Evolutionary conservation across 2,797 vertebrate species (phyloP), one percentile per base, ranked within the genome.

Genomic region (Aphelocoma californica): DNA sequence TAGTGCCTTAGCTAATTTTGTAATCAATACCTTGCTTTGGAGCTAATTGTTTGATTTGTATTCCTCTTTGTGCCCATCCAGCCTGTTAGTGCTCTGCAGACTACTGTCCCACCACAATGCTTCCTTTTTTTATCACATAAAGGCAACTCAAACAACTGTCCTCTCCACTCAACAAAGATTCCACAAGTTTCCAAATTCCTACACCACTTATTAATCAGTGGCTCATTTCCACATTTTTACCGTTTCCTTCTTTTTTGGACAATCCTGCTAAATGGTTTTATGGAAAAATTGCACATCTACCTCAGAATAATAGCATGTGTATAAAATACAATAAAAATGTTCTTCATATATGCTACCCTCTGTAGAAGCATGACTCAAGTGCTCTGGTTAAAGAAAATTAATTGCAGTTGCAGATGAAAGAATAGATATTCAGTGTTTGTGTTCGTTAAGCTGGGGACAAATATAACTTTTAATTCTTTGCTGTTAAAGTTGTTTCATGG

Each of bases 1-100:
- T 90, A 65, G 51, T 70, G 60, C 40, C 67, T 80, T 70, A 40
- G 44, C 48, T 96, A 89, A 91, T 96, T 96, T 93, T 82, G 44
- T 40, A 85, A 94, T 94, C 92, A 67, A 82, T 95, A 87, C 34
- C 38, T 81, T 4, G 1, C 1, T 2, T 80, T 51, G 92, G 64
- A 90, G 36, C 14, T 89, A 85, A 93, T 77, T 80, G 44, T 26
- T 82, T 3, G 5, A 62, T 91, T 80, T 44, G 34, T 79, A 75
- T 69, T 93, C 54, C 7, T 75, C 36, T 67, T 58, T 64, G 40
- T n/a, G 28, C 18, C 73, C 31, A 58, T 69, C 54, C 42, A 86
- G 57, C 16, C 69, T 54, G 19, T 57, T 70, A 56, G 21, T 28
- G 34, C 24, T 92, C 23, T 67, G 69, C 42, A 34, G 9, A 50